Base-by-base conservation (phyloP, 2,888 invertebrate species). In the Ctenicera cuprea region DNA sequence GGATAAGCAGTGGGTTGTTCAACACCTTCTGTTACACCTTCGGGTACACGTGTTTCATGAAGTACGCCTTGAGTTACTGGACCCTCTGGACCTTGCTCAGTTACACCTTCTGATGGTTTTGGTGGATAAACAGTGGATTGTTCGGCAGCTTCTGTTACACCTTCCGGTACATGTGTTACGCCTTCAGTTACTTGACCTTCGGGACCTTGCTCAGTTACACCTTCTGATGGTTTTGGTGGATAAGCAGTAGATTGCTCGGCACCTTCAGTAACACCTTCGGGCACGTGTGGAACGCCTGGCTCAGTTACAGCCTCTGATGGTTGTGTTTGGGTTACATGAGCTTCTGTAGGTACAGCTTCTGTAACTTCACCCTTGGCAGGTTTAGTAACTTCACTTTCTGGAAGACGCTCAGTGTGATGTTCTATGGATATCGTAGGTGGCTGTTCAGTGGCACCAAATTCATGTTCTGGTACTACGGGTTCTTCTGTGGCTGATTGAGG, bases 141-240 rank as follows among this genome's bases (percentile, higher is more conserved):
- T 50, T 2, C 50, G 20, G 2, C 50, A 50, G 3, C 26, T 61
- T 78, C 76, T 7, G 73, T 74, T 18, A 70, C 52, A n/a, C 38
- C 22, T 38, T 70, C 43, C 1, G 43, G 43, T 43, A 2, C 14
- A n/a, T 43, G n/a, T 43, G 43, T 2, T 1, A 1, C 16, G 7
- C 5, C n/a, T 14, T 43, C 43, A 2, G 43, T 43, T 43, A 43
- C 43, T n/a, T 14, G 73, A 12, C 16, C 69, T 57, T 69, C n/a
- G n/a, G n/a, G n/a, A n/a, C n/a, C n/a, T n/a, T n/a, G n/a, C n/a
- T n/a, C n/a, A n/a, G n/a, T n/a, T n/a, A n/a, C n/a, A n/a, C n/a
- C n/a, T n/a, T n/a, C n/a, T n/a, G n/a, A n/a, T n/a, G n/a, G n/a
- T n/a, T n/a, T n/a, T n/a, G n/a, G n/a, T n/a, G n/a, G n/a, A n/a